Evolutionary conservation across 2,888 invertebrate genomes (phyloP), one percentile per base, ranked within the genome.

Genomic region (Mayetiola destructor): DNA sequence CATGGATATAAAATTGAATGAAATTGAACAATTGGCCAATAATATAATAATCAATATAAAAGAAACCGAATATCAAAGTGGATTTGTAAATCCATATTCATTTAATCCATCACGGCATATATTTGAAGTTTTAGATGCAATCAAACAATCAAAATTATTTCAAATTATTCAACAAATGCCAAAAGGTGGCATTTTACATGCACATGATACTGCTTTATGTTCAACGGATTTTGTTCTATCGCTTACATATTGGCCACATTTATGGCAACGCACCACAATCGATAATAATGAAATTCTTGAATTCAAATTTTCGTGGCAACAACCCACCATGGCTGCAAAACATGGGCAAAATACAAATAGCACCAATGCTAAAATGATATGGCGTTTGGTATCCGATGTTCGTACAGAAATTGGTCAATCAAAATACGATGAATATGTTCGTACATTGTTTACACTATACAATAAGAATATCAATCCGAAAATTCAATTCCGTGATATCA

Each of bases 101-200:
- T 87, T 80, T 66, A 75, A 80, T 40, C 80, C 85, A 2, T 77
- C 83, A 0, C 74, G 74, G 23, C 84, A 84, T 65, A 83, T 84
- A 63, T 80, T 87, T 64, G 66, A 73, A 1, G 79, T 80, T 2
- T 78, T 78, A 63, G 64, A 75, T 1, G 67, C 72, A 16, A 82
- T 88, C 42, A 72, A 76, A 6, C 62, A 73, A 0, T 84, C 85
- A 0, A 73, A 77, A 59, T 79, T 88, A 0, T 87, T 81, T 64
- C 69, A 77, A 61, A 74, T 86, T 8, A 77, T 89, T 12, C 73
- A 76, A 60, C 69, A 69, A 35, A 77, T 89, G 76, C 89, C 89
- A 0, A 89, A 89, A 71, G 89, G 85, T 3, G 82, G 78, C 0
- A 79, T 80, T 0, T 68, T 87, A 14, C 88, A 87, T 66, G 74